These are phyloP conservation scores for Gila orcuttii DNA, from an alignment of 2,113 vertebrate genomes.

Conservation along the genomic window DNA sequence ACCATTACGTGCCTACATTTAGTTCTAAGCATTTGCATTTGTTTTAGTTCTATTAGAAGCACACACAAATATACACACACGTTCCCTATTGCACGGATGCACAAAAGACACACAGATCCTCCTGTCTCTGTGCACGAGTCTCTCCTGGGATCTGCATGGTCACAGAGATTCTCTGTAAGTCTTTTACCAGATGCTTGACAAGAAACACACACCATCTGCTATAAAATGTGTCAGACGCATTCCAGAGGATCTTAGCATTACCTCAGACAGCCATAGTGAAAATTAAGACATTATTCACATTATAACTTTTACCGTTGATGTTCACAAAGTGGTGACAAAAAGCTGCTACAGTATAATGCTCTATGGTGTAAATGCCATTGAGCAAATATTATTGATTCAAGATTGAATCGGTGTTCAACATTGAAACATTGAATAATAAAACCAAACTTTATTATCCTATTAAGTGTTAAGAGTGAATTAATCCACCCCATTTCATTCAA, in stretches of 20 bases:
- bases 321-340: neutral
- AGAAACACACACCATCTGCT: constrained; percentile 47
- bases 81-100: neutral
- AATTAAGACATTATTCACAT: constrained; percentile 13
- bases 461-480: neutral
- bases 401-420: neutral
- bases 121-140: neutral
- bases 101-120: constrained; percentile 1
- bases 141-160: constrained; percentile 34
- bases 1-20: neutral
- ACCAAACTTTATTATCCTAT: constrained; percentile 2
- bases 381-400: neutral
- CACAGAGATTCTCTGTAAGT: constrained; percentile 33
- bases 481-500: neutral
- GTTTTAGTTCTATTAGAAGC: neutral
- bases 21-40: neutral
- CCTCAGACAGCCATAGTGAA: neutral
- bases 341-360: neutral
- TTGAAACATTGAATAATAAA: neutral
- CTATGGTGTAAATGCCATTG: neutral
- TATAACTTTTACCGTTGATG: neutral
- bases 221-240: neutral
- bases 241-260: neutral
- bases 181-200: constrained; percentile 42
- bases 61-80: constrained; percentile 20